Conservation (phyloP, 2,797 vertebrate genomes). For the Erpetoichthys calabaricus region DNA sequence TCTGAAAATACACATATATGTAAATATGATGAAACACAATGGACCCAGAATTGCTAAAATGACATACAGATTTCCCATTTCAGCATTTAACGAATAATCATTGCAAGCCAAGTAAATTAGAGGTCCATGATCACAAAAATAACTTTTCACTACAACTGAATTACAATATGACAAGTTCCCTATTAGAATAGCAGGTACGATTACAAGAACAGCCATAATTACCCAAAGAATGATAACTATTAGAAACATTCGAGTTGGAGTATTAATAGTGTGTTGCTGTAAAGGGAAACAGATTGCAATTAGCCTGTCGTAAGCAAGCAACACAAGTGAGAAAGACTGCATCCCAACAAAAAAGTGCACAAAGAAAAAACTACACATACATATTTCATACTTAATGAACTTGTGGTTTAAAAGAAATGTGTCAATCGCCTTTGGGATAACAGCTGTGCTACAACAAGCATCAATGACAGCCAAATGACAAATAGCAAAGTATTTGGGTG, state of each 20-base stretch:
- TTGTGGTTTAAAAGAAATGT: conserved; percentile 13
- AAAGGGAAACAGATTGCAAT: conserved; percentile 37
- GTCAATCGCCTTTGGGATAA: conserved; percentile 27
- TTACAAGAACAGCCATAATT: not conserved
- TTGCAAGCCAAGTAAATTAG: conserved; percentile 29
- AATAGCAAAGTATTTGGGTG: conserved; percentile 29
- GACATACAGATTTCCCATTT: conserved; percentile 1
- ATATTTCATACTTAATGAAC: conserved; percentile 12
- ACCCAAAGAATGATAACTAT: conserved; percentile 9
- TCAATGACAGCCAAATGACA: conserved; percentile 32
- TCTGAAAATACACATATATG: conserved; percentile 27
- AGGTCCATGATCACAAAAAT: conserved; percentile 35
- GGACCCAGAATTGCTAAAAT: conserved; percentile 19
- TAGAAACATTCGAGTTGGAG: conserved; percentile 22
- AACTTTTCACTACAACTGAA: conserved; percentile 26
- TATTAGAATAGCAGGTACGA: conserved; percentile 11
- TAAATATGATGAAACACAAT: conserved; percentile 18
- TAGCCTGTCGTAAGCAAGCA: conserved; percentile 32
- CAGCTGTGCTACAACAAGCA: conserved; percentile 31
- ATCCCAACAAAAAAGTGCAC: conserved; percentile 13
- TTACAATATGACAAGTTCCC: conserved; percentile 34
- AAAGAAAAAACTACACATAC: conserved; percentile 23
- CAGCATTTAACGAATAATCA: conserved; percentile 7
- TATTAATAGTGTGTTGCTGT: conserved; percentile 27
- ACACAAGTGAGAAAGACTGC: conserved; percentile 34